Evolutionary conservation across 2,113 vertebrate genomes (phyloP).

Genomic region (Sylvilagus bachmani): DNA sequence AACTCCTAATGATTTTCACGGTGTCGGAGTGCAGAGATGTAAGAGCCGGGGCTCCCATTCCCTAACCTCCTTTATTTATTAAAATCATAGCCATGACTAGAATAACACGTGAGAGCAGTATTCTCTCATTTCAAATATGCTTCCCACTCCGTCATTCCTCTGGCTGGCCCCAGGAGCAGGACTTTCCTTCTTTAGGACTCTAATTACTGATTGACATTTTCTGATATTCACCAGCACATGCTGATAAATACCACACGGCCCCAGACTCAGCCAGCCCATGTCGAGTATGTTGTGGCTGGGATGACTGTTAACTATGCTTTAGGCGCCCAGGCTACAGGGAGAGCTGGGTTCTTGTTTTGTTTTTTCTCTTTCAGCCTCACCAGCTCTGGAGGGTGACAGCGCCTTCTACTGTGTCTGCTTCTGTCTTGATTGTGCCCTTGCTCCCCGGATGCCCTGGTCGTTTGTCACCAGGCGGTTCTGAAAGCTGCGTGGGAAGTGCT

Average conservation of each 20-base stretch:
- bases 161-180: constrained; percentile 21
- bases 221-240: constrained; percentile 12
- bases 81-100: constrained; percentile 54
- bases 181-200: neutral
- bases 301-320: neutral
- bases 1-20: neutral
- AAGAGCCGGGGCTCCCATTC: neutral
- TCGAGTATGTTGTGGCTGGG: constrained; percentile 23
- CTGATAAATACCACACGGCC: constrained; percentile 54
- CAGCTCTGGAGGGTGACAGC: neutral
- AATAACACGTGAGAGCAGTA: constrained; percentile 39
- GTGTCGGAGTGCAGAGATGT: neutral
- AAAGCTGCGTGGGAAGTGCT: neutral
- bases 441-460: neutral
- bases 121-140: constrained; percentile 32
- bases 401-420: too few species aligned
- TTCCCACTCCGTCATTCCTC: neutral
- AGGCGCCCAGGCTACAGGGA: neutral
- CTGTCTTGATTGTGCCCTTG: neutral
- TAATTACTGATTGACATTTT: constrained; percentile 71
- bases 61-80: constrained; percentile 34
- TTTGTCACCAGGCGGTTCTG: neutral
- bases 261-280: constrained; percentile 12
- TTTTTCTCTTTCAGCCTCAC: neutral
- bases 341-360: neutral